Evolutionary conservation across 2,797 vertebrate species (phyloP), one percentile per base, ranked within the genome.

Genomic region (Sandelia bainsii): DNA sequence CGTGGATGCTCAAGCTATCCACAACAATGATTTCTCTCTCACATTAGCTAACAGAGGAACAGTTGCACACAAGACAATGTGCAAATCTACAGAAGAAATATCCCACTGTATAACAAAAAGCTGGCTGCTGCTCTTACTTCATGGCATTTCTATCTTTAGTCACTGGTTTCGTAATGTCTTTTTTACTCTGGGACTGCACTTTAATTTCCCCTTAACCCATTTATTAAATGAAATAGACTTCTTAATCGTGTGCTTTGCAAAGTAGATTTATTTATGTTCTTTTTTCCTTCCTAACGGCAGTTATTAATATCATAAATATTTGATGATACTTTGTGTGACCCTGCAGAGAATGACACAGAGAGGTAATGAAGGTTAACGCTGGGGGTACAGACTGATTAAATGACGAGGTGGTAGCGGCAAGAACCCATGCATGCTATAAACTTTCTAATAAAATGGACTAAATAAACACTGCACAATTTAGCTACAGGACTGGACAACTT

Each of bases 301-400:
- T 92, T 93, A 93, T 93, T 93, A 92, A 93, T 92, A 91, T 82
- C 90, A 92, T 93, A 92, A 92, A 93, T 93, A 93, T 92, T 93
- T 90, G 89, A 93, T 93, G 89, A 79, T 87, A 85, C 83, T 91
- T 90, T 90, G 86, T 61, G 29, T 93, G 91, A 93, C 91, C 91
- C 91, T 87, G 88, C 77, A 77, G 77, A 85, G 83, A 86, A 77
- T 70, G 87, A 87, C 84, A 85, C 60, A 66, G 60, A 73, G 82
- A 80, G 82, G 81, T 81, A 87, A 83, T 90, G 88, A 90, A 92
- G 91, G 89, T 91, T 87, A 91, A 79, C 73, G 81, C 84, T 68
- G 78, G 72, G 79, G 81, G 79, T 73, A 46, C 50, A 25, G 74
- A 4, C 86, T 88, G 88, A 91, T 91, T 90, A 89, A 92, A 91